These are phyloP conservation scores for Micromesistius poutassou DNA, from an alignment of 2,797 vertebrate genomes.

Conservation along the genomic window DNA sequence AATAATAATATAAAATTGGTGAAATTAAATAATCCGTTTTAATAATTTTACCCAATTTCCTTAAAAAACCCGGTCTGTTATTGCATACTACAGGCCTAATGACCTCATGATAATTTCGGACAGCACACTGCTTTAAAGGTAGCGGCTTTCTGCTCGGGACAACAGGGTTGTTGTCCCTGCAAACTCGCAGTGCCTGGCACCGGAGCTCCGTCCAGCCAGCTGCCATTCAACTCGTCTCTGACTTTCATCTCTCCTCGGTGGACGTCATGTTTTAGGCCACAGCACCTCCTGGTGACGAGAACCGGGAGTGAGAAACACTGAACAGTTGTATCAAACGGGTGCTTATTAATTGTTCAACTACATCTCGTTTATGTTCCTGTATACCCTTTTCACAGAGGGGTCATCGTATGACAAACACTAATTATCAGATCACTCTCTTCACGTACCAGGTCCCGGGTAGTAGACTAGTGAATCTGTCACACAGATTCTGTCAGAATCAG, in stretches of 20 bases:
- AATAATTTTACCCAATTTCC: not conserved
- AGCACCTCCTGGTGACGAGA: slow-evolving; percentile 43
- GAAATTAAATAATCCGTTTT: not conserved
- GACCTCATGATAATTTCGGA: not conserved
- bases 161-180: slow-evolving; percentile 55
- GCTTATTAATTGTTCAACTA: not conserved
- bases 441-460: not conserved
- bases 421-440: not conserved
- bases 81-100: not conserved
- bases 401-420: not conserved
- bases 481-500: not conserved
- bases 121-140: not conserved
- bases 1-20: not conserved
- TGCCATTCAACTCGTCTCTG: slow-evolving; percentile 13
- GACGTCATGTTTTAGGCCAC: slow-evolving; percentile 14
- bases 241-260: not conserved
- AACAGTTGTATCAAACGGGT: not conserved
- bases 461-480: not conserved
- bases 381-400: not conserved
- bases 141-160: slow-evolving; percentile 25
- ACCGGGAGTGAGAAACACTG: not conserved
- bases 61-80: not conserved
- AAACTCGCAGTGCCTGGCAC: slow-evolving; percentile 66
- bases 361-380: not conserved
- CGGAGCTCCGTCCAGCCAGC: slow-evolving; percentile 26